phyloP scores from a whole-genome alignment of 2,888 invertebrate genomes.

The Rhogogaster chlorosoma region DNA sequence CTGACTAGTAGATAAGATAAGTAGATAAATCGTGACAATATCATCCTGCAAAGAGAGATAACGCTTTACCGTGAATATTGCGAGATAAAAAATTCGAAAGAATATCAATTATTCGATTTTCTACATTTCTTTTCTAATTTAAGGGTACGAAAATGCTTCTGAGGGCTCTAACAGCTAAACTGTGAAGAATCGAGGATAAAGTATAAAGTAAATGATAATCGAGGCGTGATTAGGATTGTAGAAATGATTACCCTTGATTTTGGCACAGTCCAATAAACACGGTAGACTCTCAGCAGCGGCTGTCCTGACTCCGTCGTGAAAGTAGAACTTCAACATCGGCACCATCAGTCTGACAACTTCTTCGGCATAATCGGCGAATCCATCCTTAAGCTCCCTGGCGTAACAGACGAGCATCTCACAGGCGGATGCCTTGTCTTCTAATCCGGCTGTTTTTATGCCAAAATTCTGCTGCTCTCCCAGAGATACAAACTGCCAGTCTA shows the following conservation, averaged over 20 bases:
- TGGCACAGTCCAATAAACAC: slow-evolving; percentile 92
- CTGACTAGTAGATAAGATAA: too few relatives aligned
- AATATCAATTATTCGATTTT: too few relatives aligned
- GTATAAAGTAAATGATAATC: too few relatives aligned
- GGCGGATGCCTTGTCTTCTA: slow-evolving; percentile 97
- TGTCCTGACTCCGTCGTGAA: slow-evolving; percentile 95
- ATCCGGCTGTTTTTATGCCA: slow-evolving; percentile 94
- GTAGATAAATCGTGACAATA: too few relatives aligned
- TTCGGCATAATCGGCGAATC: slow-evolving; percentile 85
- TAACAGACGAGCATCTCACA: slow-evolving; percentile 98
- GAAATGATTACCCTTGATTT: slow-evolving; percentile 83
- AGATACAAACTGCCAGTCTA: slow-evolving; percentile 97
- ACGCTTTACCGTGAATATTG: too few relatives aligned
- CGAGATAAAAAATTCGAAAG: too few relatives aligned
- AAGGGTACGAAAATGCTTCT: too few relatives aligned
- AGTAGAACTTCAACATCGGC: slow-evolving; percentile 95
- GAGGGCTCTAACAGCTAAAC: too few relatives aligned
- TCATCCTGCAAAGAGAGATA: too few relatives aligned
- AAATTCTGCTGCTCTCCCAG: slow-evolving; percentile 97
- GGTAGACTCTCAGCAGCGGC: slow-evolving; percentile 96
- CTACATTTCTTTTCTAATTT: too few relatives aligned
- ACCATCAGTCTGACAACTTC: slow-evolving; percentile 91
- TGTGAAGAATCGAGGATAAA: too few relatives aligned
- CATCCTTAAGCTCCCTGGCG: slow-evolving; percentile 94
- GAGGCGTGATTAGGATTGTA: neutral